phyloP scores from a whole-genome alignment of 2,113 vertebrate genomes.

The Zootoca vivipara region DNA sequence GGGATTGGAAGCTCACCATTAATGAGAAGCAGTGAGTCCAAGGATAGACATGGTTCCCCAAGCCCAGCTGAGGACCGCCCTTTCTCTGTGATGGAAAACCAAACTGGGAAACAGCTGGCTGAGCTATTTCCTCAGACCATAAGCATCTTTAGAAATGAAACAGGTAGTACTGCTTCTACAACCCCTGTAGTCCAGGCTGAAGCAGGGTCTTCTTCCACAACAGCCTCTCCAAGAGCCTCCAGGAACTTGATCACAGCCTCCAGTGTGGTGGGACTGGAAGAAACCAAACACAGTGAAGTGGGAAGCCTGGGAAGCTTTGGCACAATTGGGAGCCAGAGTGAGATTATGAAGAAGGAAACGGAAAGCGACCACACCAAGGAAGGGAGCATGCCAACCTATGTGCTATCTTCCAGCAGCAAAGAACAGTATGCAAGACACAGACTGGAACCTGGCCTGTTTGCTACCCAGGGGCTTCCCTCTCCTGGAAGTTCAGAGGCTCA shows the following conservation, averaged over 20 bases:
- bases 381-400: neutral
- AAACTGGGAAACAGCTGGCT: neutral
- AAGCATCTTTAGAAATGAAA: neutral
- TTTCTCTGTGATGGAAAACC: neutral
- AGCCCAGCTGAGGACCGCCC: neutral
- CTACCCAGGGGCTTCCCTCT: neutral
- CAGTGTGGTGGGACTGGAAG: neutral
- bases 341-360: neutral
- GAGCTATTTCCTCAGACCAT: neutral
- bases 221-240: neutral
- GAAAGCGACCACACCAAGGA: neutral
- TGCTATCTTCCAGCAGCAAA: neutral
- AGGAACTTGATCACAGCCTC: neutral
- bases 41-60: neutral
- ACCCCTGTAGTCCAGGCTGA: neutral
- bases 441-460: neutral
- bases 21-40: neutral
- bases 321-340: neutral
- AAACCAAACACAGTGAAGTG: neutral
- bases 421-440: neutral
- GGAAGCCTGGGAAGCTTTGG: neutral
- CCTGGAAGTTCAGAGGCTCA: neutral
- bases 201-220: too few species aligned
- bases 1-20: neutral
- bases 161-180: too few species aligned